Conservation (phyloP, 2,797 vertebrate species). For the Ctenosaura bakeri region DNA sequence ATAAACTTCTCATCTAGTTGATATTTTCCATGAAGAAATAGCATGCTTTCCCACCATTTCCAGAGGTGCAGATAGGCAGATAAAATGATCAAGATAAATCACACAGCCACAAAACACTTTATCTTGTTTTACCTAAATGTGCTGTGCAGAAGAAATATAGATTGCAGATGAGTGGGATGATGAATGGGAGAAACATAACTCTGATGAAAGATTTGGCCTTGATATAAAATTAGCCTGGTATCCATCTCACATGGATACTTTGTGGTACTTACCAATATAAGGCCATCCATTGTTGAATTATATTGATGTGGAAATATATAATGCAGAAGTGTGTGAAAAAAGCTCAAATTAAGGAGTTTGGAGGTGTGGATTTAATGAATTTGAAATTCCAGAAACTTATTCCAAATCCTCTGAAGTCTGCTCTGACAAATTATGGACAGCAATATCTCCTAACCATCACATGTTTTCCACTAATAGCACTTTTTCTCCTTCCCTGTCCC, state of each 20-base stretch:
- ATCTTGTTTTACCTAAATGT: slow-evolving; percentile 20
- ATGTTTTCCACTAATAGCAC: too few relatives aligned
- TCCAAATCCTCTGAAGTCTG: background rate
- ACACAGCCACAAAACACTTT: background rate
- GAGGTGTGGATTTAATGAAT: background rate
- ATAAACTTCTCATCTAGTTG: background rate
- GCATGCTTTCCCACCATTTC: background rate
- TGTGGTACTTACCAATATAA: background rate
- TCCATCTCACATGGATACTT: background rate
- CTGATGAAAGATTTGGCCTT: background rate
- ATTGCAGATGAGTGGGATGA: background rate
- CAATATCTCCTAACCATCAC: background rate
- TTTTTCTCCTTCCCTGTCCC: background rate
- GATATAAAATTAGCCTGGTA: background rate
- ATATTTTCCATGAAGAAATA: slow-evolving; percentile 28
- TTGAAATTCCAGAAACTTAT: background rate
- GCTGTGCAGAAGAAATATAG: background rate
- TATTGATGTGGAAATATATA: background rate
- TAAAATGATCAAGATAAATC: slow-evolving; percentile 11
- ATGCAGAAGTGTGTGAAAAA: background rate
- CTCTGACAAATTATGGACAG: background rate
- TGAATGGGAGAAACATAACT: slow-evolving; percentile 11
- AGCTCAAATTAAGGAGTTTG: background rate
- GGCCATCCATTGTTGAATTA: background rate
- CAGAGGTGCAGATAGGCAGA: background rate